Conservation (phyloP, 2,888 invertebrate species). For the Troides helena region DNA sequence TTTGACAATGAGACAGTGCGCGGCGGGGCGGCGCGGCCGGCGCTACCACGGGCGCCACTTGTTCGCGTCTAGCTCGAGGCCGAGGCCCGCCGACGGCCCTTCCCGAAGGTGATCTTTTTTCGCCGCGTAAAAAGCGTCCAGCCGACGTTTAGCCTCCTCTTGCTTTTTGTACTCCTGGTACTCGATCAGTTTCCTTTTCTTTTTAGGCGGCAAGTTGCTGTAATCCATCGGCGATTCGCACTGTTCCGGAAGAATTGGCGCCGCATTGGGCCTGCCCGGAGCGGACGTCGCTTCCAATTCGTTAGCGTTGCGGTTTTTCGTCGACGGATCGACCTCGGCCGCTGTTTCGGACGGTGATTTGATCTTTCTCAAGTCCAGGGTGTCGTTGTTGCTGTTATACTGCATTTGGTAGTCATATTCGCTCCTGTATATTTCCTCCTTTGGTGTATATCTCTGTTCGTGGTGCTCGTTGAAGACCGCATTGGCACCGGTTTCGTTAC, state of each 20-base stretch:
- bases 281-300: slow-evolving; percentile 49
- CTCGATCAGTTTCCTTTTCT: slow-evolving; percentile 77
- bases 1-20: slow-evolving; percentile 26
- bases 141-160: slow-evolving; percentile 70
- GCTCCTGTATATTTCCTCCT: slow-evolving; percentile 58
- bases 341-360: slow-evolving; percentile 63
- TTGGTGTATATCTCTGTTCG: slow-evolving; percentile 56
- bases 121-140: slow-evolving; percentile 64
- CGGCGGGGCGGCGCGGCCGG: slow-evolving; percentile 21
- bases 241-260: slow-evolving; percentile 64
- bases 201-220: slow-evolving; percentile 76
- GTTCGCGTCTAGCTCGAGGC: slow-evolving; percentile 55
- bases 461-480: slow-evolving; percentile 50
- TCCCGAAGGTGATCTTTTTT: slow-evolving; percentile 57
- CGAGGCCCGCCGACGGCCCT: slow-evolving; percentile 57
- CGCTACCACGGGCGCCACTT: slow-evolving; percentile 74
- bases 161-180: slow-evolving; percentile 78
- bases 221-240: slow-evolving; percentile 76
- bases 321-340: slow-evolving; percentile 43
- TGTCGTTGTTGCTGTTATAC: slow-evolving; percentile 54
- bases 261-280: slow-evolving; percentile 58
- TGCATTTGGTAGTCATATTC: slow-evolving; percentile 54
- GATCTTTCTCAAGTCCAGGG: slow-evolving; percentile 70
- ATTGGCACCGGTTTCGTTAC: slow-evolving; percentile 52
- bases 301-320: slow-evolving; percentile 47